Conservation (phyloP, 2,888 invertebrate genomes). For the Archaeoteleia sp. region DNA sequence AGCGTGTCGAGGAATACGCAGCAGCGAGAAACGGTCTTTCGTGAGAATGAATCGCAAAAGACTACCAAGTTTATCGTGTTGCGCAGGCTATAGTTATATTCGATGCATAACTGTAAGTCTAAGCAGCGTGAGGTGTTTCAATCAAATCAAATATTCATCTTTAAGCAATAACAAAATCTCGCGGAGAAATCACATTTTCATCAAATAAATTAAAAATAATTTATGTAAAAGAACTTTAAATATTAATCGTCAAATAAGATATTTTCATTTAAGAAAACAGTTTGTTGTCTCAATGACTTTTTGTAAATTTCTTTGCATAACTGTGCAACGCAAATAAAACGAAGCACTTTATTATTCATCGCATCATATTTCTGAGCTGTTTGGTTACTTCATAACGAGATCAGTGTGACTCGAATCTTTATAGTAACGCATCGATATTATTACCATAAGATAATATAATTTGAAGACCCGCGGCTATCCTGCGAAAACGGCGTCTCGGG, state of each 20-base stretch:
- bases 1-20: constrained; percentile 50
- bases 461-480: constrained; percentile 54
- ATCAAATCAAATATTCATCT: constrained; percentile 9
- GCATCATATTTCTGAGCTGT: constrained; percentile 15
- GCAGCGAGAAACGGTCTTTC: constrained; percentile 36
- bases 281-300: too few species aligned
- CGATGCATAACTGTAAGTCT: constrained; percentile 28
- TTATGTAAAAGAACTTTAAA: background rate
- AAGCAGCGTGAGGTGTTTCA: background rate
- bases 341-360: constrained; percentile 22
- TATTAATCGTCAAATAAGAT: too few species aligned
- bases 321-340: background rate
- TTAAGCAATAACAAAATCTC: background rate
- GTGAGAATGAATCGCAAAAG: constrained; percentile 38
- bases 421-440: constrained; percentile 42
- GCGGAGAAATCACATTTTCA: background rate
- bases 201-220: background rate
- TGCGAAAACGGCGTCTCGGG: constrained; percentile 38
- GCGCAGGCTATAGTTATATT: constrained; percentile 14
- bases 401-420: constrained; percentile 22
- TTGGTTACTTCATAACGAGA: constrained; percentile 28
- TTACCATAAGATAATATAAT: constrained; percentile 62
- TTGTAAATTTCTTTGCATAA: too few species aligned
- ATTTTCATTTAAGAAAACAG: background rate
- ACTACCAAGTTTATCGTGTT: constrained; percentile 30